Base-by-base conservation (phyloP, 1,140 invertebrate genomes). In the Bombyx mori region DNA sequence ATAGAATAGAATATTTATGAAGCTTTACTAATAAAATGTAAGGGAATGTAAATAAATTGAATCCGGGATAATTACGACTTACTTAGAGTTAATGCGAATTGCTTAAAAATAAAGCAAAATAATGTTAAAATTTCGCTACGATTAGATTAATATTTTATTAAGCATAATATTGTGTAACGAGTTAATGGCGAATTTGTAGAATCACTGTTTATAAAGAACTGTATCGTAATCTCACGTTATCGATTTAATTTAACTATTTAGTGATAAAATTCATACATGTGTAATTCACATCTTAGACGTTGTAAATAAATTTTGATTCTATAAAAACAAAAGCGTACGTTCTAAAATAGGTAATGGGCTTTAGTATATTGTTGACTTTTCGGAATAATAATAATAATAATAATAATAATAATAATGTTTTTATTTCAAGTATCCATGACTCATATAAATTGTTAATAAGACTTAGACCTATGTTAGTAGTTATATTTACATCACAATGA, bases 11-110 rank as follows among this genome's bases (percentile, higher is more conserved):
- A 76, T 73, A 62, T 70, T 63, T 70, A 63, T 75, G 58, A 79
- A 82, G 78, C 75, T 81, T 81, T 79, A 79, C 70, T 64, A 60
- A 61, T 69, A 68, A 58, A 35, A 35, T 35, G 56, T 81, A 81
- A 80, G 73, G 56, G 63, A 69, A 73, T 86, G 81, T 82, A 86
- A 54, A 86, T 82, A 81, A 64, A 72, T 74, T 75, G 72, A 81
- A 82, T 71, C 78, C 76, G 82, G 82, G 82, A 86, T 86, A 82
- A 81, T 82, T 86, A 86, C 82, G 82, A 86, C 82, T 86, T 86
- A 86, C 70, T 72, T 86, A 86, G 75, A 52, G 63, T 67, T 75
- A 81, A 79, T 57, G 69, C 66, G 52, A 63, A 61, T 65, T 54
- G 69, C 69, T 60, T 58, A 12, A 50, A 18, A 9, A 51, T 51